Evolutionary conservation across 2,797 vertebrate genomes (phyloP).

Genomic region (Muscicapa comitata): DNA sequence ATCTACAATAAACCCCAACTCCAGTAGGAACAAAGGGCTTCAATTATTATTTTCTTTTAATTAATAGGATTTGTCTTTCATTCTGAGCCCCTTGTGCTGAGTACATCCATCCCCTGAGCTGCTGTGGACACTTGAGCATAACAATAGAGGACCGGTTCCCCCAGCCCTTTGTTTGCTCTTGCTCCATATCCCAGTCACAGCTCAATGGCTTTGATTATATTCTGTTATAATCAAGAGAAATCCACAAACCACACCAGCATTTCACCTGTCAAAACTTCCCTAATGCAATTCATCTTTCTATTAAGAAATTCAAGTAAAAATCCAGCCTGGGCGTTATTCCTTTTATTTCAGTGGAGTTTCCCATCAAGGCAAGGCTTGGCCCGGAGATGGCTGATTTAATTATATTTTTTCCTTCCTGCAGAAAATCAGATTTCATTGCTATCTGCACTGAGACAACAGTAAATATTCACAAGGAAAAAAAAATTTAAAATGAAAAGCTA

Average conservation of each 20-base stretch:
- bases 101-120: not conserved
- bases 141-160: constrained; percentile 49
- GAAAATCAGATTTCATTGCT: constrained; percentile 20
- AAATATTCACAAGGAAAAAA: constrained; percentile 32
- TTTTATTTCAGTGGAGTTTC: not conserved
- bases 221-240: not conserved
- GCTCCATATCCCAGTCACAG: not conserved
- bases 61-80: not conserved
- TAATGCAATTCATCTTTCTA: not conserved
- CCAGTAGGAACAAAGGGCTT: not conserved
- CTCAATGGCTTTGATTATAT: constrained; percentile 15
- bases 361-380: not conserved
- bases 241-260: not conserved
- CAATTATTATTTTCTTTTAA: not conserved
- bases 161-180: constrained; percentile 61
- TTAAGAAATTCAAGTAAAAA: constrained; percentile 15
- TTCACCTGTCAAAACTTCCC: constrained; percentile 33
- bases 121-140: constrained; percentile 25
- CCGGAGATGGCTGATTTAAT: constrained; percentile 3
- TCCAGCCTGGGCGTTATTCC: not conserved
- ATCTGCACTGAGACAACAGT: constrained; percentile 15
- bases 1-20: not conserved
- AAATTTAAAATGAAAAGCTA: not conserved
- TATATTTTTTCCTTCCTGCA: constrained; percentile 6
- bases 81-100: not conserved